These are phyloP conservation scores for Syndactyla subalaris DNA, from an alignment of 2,797 vertebrate genomes.

Conservation along the genomic window DNA sequence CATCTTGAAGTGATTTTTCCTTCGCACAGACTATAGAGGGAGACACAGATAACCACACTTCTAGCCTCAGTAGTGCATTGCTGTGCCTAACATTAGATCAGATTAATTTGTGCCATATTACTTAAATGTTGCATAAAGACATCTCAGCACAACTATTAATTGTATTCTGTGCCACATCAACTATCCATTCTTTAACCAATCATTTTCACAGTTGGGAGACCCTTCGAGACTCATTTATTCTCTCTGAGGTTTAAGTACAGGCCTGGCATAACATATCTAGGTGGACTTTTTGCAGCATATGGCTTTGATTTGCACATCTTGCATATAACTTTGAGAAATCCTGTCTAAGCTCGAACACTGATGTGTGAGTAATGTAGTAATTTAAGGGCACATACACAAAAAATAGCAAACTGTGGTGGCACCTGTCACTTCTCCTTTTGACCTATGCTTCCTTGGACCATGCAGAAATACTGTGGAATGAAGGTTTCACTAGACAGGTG, in stretches of 20 bases:
- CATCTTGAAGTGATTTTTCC: neutral
- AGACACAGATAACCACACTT: neutral
- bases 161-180: neutral
- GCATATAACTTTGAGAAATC: neutral
- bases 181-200: neutral
- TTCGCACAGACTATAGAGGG: neutral
- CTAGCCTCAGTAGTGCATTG: neutral
- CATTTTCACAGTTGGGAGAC: neutral
- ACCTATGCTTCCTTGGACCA: neutral
- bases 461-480: neutral
- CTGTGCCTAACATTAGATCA: neutral
- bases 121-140: neutral
- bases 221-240: neutral
- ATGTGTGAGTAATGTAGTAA: neutral
- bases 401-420: neutral
- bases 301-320: conserved; percentile 13
- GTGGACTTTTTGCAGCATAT: neutral
- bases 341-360: neutral
- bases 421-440: neutral
- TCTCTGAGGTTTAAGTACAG: neutral
- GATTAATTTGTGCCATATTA: neutral
- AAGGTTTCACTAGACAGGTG: neutral
- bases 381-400: neutral
- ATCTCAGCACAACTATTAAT: neutral
- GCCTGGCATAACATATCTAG: neutral